Conservation (phyloP, 2,888 invertebrate species). For the Tricholauxania praeusta region DNA sequence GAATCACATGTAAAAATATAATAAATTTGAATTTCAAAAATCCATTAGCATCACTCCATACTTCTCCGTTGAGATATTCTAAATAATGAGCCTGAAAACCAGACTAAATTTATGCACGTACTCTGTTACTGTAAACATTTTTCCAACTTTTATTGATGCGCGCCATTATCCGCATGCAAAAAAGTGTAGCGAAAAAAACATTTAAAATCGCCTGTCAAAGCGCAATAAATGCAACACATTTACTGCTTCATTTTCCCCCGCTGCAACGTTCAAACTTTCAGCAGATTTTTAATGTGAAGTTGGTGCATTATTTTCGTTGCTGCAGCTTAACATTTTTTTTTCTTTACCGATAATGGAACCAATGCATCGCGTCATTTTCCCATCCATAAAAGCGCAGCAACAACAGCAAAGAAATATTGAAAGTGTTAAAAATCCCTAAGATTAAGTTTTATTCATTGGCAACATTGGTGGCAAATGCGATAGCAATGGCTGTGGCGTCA, state of each 20-base stretch:
- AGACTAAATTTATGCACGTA: too few relatives aligned
- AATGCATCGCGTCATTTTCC: background rate
- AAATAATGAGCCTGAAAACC: too few relatives aligned
- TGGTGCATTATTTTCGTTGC: too few relatives aligned
- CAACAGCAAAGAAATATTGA: constrained; percentile 57
- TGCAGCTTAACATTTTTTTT: too few relatives aligned
- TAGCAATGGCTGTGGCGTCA: constrained; percentile 4
- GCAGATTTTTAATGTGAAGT: too few relatives aligned
- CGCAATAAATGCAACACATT: constrained; percentile 7
- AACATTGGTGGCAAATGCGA: constrained; percentile 32
- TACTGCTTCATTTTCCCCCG: background rate
- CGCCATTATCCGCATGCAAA: constrained; percentile 16
- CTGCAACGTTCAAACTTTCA: too few relatives aligned
- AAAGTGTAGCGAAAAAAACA: background rate
- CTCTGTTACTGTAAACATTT: too few relatives aligned
- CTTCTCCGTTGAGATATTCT: too few relatives aligned
- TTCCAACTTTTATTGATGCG: constrained; percentile 20
- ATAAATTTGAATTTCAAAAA: too few relatives aligned
- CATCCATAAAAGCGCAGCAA: constrained; percentile 35
- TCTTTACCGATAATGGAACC: constrained; percentile 23
- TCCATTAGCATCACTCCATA: too few relatives aligned
- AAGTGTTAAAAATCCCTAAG: constrained; percentile 60
- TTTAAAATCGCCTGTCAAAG: constrained; percentile 9
- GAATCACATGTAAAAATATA: too few relatives aligned
- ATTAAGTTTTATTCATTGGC: constrained; percentile 58